Evolutionary conservation across 2,888 invertebrate genomes (phyloP).

Genomic region (Drosophila anomalipes): DNA sequence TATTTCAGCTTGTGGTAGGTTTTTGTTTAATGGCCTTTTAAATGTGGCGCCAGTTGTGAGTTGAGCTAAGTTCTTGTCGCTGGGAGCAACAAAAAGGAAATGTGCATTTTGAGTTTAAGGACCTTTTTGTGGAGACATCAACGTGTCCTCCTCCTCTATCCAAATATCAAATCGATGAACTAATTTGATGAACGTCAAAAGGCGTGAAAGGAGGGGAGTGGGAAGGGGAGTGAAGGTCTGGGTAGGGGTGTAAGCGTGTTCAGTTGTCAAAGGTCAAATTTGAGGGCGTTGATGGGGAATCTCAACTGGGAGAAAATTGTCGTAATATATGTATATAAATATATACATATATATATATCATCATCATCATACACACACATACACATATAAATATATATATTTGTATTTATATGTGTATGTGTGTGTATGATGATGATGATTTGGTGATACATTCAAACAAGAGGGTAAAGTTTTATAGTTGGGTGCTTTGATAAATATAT

Average conservation of each 20-base stretch:
- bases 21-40: conserved; percentile 57
- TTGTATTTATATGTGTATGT: not conserved
- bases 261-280: conserved; percentile 68
- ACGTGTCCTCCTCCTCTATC: conserved; percentile 18
- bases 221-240: not conserved
- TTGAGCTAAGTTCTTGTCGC: conserved; percentile 13
- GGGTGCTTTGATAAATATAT: conserved; percentile 1
- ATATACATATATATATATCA: no score
- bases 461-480: not conserved
- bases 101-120: conserved; percentile 62
- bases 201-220: not conserved
- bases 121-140: conserved; percentile 43
- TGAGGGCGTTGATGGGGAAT: conserved; percentile 47
- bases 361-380: no score
- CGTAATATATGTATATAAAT: not conserved
- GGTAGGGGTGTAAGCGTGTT: conserved; percentile 33
- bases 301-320: conserved; percentile 14
- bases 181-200: conserved; percentile 53
- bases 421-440: conserved; percentile 16
- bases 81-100: conserved; percentile 17
- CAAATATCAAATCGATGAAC: conserved; percentile 46
- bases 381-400: no score
- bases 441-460: conserved; percentile 13
- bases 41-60: conserved; percentile 49
- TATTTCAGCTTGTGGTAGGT: conserved; percentile 51